Evolutionary conservation across 2,797 vertebrate species (phyloP).

Genomic region (Cryptoblepharus egeriae): DNA sequence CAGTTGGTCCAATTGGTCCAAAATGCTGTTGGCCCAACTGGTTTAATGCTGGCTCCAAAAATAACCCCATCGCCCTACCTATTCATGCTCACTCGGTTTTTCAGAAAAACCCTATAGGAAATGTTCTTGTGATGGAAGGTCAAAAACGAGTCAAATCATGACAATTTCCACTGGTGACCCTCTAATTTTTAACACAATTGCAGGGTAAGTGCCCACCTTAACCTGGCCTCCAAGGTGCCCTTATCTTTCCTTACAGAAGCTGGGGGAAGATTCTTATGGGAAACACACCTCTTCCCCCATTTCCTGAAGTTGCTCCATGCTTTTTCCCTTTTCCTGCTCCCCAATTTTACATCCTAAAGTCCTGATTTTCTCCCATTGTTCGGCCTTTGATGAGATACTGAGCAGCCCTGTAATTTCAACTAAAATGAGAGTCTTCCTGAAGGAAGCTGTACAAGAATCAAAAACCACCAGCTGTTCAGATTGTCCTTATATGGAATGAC

Average conservation of each 20-base stretch:
- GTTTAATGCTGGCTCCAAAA: too few relatives aligned
- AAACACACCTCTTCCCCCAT: conserved; percentile 80
- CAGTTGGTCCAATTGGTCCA: too few relatives aligned
- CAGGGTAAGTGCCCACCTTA: conserved; percentile 68
- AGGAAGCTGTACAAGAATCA: conserved; percentile 44
- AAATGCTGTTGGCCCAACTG: too few relatives aligned
- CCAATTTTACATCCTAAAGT: conserved; percentile 52
- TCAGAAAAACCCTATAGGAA: background rate
- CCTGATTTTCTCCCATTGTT: conserved; percentile 82
- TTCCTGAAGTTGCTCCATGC: conserved; percentile 87
- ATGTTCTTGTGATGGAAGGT: background rate
- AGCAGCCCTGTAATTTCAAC: conserved; percentile 9
- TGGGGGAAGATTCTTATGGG: conserved; percentile 80
- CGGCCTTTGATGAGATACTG: conserved; percentile 62
- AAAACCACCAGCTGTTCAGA: conserved; percentile 37
- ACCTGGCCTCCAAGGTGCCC: conserved; percentile 78
- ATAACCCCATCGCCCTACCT: background rate
- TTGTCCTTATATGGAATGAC: conserved; percentile 5
- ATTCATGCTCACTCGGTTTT: background rate
- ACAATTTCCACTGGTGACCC: conserved; percentile 45
- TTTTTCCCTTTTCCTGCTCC: conserved; percentile 72
- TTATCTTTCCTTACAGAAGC: conserved; percentile 88
- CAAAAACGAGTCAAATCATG: conserved; percentile 9
- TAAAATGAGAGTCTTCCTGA: conserved; percentile 35
- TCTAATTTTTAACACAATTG: conserved; percentile 64